phyloP scores from a whole-genome alignment of 2,113 vertebrate genomes.

The Noctilio leporinus region DNA sequence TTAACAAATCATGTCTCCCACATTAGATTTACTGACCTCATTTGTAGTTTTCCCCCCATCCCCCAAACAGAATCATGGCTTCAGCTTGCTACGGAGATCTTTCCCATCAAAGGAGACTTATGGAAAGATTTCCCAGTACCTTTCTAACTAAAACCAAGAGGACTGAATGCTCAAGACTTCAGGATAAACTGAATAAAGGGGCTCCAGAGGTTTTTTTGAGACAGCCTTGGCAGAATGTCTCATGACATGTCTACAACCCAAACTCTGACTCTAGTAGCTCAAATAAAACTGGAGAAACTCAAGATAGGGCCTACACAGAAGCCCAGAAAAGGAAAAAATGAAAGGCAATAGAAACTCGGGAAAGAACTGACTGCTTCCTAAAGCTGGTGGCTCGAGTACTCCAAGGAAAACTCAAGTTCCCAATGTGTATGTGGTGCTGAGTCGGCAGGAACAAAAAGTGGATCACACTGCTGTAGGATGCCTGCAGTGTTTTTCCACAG shows the following conservation, averaged over 20 bases:
- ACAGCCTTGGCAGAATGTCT: not conserved
- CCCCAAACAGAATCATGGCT: not conserved
- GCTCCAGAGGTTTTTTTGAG: constrained; percentile 31
- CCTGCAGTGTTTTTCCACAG: not conserved
- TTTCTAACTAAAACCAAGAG: not conserved
- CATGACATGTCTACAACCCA: not conserved
- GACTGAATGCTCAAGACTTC: not conserved
- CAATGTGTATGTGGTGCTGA: not conserved
- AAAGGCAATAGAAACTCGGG: not conserved
- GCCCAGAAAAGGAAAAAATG: not conserved
- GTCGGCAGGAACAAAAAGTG: not conserved
- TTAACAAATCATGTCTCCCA: not conserved
- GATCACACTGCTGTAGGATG: not conserved
- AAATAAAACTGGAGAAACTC: not conserved
- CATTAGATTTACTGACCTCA: not conserved
- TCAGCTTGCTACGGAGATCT: not conserved
- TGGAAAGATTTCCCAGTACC: not conserved
- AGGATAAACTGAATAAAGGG: not conserved
- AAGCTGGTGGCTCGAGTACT: not conserved
- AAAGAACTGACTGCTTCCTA: not conserved
- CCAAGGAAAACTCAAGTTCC: not conserved
- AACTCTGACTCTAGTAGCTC: not conserved
- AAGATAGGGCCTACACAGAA: not conserved
- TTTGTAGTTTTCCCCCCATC: not conserved
- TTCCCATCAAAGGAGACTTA: not conserved